Conservation (phyloP, 23 tunicate species). For the Ciona savignyi region DNA sequence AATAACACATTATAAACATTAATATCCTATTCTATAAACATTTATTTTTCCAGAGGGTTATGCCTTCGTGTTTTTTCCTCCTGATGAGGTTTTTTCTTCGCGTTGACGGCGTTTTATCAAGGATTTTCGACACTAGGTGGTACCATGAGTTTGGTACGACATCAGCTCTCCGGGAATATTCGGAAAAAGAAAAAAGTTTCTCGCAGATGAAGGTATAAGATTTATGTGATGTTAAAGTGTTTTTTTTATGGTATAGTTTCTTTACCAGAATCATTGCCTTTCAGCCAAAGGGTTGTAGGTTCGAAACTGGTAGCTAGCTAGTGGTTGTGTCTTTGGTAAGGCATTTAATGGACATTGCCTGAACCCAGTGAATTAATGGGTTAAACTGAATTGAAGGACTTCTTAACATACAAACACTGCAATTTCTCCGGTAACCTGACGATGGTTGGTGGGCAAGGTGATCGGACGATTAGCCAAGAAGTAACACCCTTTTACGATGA, state of each 20-base stretch:
- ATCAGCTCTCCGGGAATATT: conserved; percentile 68
- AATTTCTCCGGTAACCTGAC: no score
- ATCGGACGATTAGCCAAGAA: neutral
- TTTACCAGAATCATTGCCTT: neutral
- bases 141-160: conserved; percentile 80
- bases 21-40: neutral
- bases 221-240: neutral
- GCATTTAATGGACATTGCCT: neutral
- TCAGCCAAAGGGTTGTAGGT: no score
- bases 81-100: conserved; percentile 89
- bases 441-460: neutral
- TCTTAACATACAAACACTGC: no score
- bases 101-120: conserved; percentile 83
- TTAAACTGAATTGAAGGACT: no score
- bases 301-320: no score
- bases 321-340: no score
- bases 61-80: conserved; percentile 93
- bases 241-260: neutral
- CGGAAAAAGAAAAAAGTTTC: conserved; percentile 72
- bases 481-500: neutral
- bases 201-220: conserved; percentile 32
- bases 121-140: conserved; percentile 77
- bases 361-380: no score
- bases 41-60: conserved; percentile 38
- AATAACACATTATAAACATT: neutral